These are phyloP conservation scores for Andricus quercusramuli DNA, from an alignment of 2,888 invertebrate species.

Conservation along the genomic window DNA sequence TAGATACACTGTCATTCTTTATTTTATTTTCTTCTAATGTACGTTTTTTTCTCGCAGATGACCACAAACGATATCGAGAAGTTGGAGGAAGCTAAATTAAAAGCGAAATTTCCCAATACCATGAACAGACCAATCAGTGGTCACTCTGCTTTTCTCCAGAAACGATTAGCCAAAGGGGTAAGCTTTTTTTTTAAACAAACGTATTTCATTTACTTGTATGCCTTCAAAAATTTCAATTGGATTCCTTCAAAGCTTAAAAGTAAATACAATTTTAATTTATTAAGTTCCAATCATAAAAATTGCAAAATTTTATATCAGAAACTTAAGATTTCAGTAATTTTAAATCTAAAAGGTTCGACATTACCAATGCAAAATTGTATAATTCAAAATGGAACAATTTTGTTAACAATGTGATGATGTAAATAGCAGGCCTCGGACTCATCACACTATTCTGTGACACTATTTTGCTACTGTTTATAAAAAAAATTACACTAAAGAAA, in stretches of 20 bases:
- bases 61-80: conserved; percentile 89
- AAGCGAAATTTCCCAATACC: conserved; percentile 92
- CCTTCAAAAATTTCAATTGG: neutral
- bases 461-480: no score
- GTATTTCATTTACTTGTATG: neutral
- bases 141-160: conserved; percentile 95
- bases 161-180: conserved; percentile 95
- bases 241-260: neutral
- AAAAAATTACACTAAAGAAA: no score
- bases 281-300: no score
- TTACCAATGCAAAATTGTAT: no score
- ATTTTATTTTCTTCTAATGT: neutral
- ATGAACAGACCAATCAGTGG: conserved; percentile 85
- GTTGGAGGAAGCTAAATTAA: conserved; percentile 94
- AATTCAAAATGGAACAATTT: no score
- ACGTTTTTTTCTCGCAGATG: conserved; percentile 69
- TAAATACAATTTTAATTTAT: neutral
- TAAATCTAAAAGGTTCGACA: no score
- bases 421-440: no score
- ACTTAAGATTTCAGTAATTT: no score
- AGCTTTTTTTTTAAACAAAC: conserved; percentile 67
- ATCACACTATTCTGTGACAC: no score
- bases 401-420: no score
- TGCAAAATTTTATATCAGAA: no score
- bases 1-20: neutral